Base-by-base conservation (phyloP, 2,888 invertebrate species). In the Cyaniris semiargus region DNA sequence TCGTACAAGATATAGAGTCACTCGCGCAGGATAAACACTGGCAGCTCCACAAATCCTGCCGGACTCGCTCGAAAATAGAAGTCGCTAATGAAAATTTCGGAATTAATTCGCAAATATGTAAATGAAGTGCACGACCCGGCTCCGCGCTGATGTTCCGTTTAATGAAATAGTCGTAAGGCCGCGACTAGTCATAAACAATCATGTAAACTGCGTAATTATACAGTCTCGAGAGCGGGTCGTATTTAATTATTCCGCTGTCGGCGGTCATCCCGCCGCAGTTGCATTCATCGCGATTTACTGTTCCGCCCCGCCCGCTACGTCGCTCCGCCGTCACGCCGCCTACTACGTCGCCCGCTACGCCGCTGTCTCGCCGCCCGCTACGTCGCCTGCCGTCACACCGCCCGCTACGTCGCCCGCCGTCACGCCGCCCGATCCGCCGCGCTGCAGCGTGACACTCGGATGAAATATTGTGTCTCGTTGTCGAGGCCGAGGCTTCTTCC, bases 91-190 rank as follows among this genome's bases (percentile, higher is more conserved):
- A 74, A 74, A 74, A 74, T 74, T 48, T 74, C 48, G 27, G 3
- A 53, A 21, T 72, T 72, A 44, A 44, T 72, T 72, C 48, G 15
- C 72, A 44, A 44, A 74, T 74, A 74, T 74, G 74, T 27, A 74
- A 74, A 74, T 74, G 6, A 15, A 53, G 48, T 74, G 74, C 74
- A 74, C 48, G 74, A 48, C 15, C 15, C 74, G 27, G 74, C 44
- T 3, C 23, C 48, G 10, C 27, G 48, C 53, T 74, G 44, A 72
- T 72, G 23, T 72, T 72, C 72, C 44, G 48, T 74, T 74, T 74
- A 74, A 74, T 74, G 53, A 74, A 74, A 74, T 74, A 74, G 74
- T 74, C 74, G 74, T 53, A 27, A 74, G 74, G 74, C 74, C 74
- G 44, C 48, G 74, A 74, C 74, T 74, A 44, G 72, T 48, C 74